Evolutionary conservation across 2,888 invertebrate species (phyloP), one percentile per base, ranked within the genome.

Genomic region (Pandemis heparana): DNA sequence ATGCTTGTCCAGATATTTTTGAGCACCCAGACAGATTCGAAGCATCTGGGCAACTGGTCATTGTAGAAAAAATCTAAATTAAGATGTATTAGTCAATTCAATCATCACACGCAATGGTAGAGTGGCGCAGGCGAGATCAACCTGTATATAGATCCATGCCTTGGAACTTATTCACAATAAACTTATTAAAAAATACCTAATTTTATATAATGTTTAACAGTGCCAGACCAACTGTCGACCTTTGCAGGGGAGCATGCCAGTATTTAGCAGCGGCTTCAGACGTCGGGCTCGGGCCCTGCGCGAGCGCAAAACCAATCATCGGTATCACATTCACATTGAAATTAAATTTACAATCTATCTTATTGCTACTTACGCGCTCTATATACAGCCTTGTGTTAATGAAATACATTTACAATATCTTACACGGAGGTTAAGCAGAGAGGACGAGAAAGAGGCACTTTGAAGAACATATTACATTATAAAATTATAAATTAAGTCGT

Each of bases 371-470:
- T 81, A 85, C 76, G 81, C 82, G 82, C 85, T 85, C 84, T 87
- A 87, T 84, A 85, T 90, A 91, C 87, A 92, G 89, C 87, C 85
- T 89, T 89, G 87, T 85, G 85, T 90, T 84, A 89, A 85, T 85
- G 81, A 82, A 77, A 80, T 83, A 83, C 84, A 92, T 92, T 89
- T 92, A 92, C 91, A 92, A 87, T 92, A 93, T 92, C 85, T 90
- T 92, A 93, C 92, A 92, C 75, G 79, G 86, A 86, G 85, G 87
- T 83, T 85, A 89, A 89, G 88, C 89, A 82, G 88, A 89, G 79
- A 85, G 89, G 89, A 90, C 85, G 85, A 86, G 87, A 87, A 84
- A 85, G 89, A 94, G 94, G 94, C 93, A 94, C 94, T 94, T 94
- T 81, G 78, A 85, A 90, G 86, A 92, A 92, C 88, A 89, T 84